Evolutionary conservation across 2,888 invertebrate genomes (phyloP), one percentile per base, ranked within the genome.

Genomic region (Gnatocerus cornutus): DNA sequence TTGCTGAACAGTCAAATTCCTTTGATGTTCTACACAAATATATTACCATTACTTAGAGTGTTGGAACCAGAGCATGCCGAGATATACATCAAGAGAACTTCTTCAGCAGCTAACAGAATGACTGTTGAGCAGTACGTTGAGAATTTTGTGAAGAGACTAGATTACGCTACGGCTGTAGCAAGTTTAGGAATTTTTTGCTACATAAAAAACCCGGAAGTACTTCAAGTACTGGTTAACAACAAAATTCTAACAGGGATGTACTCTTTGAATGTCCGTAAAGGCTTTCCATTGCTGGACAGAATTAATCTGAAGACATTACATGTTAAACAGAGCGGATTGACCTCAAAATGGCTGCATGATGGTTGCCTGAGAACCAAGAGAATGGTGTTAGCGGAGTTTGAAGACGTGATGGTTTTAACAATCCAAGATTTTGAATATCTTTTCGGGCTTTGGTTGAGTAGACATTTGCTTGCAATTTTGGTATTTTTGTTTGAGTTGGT

Each of bases 211-310:
- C 13, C 10, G 6, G 12, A 41, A 12, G 0, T 10, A 41, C 41
- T 41, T 2, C 41, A 13, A n/a, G 12, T n/a, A 3, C 2, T 41
- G 12, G 12, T 12, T 6, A 2, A 10, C 2, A 6, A 10, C 41
- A n/a, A 41, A 6, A 13, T 41, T 6, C 5, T 4, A 0, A 3
- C 10, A 3, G n/a, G 2, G 1, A 2, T 41, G 0, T 13, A 41
- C 13, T 41, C 12, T 1, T 41, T 41, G 12, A 41, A 41, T n/a
- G 9, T 50, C 4, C 29, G 29, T 8, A 50, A 50, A 50, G 50
- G 50, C 0, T 50, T 50, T 30, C 50, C 50, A 0, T 30, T 30
- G 3, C 13, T 52, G 4, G 52, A 52, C n/a, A 30, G 30, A 10
- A 29, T 52, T 7, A 52, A 52, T 2, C 5, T 3, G 0, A 13